These are phyloP conservation scores for Lasioglossum malachurum DNA, from an alignment of 2,888 invertebrate genomes.

Conservation along the genomic window DNA sequence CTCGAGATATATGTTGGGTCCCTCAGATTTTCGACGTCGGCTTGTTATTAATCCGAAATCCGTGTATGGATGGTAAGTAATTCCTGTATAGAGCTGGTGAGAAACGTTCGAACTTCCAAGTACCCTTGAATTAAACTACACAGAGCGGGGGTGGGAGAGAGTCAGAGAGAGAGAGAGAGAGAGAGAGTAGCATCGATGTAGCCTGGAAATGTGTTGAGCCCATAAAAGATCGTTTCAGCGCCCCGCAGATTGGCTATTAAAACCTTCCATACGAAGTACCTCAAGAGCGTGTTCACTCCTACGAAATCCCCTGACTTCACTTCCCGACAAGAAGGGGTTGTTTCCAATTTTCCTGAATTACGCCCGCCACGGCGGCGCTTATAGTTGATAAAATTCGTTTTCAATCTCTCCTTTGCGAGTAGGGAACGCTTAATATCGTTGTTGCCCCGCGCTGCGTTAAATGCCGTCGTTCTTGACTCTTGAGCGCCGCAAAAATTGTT, in stretches of 20 bases:
- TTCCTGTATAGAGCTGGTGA: conserved; percentile 14
- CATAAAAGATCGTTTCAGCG: conserved; percentile 73
- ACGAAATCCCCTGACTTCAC: conserved; percentile 69
- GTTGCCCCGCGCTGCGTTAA: conserved; percentile 35
- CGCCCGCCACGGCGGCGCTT: conserved; percentile 59
- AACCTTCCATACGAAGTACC: conserved; percentile 75
- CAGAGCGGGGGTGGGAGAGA: conserved; percentile 1
- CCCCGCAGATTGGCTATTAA: conserved; percentile 76
- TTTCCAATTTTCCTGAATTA: conserved; percentile 78
- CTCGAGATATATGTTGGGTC: background rate
- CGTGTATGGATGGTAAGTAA: conserved; percentile 34
- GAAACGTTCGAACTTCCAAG: conserved; percentile 55
- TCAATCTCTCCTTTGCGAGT: conserved; percentile 53
- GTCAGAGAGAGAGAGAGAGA: background rate
- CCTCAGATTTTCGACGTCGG: conserved; percentile 15
- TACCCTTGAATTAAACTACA: conserved; percentile 68
- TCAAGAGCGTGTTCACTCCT: conserved; percentile 67
- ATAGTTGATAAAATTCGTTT: conserved; percentile 69
- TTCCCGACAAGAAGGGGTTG: conserved; percentile 73
- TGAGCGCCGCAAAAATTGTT: background rate
- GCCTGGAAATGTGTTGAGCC: conserved; percentile 59
- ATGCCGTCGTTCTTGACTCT: conserved; percentile 25
- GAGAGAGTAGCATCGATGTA: background rate
- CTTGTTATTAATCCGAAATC: conserved; percentile 36
- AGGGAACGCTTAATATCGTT: conserved; percentile 38